These are phyloP conservation scores for Caradrina kadenii DNA, from an alignment of 2,888 invertebrate species.

Conservation along the genomic window DNA sequence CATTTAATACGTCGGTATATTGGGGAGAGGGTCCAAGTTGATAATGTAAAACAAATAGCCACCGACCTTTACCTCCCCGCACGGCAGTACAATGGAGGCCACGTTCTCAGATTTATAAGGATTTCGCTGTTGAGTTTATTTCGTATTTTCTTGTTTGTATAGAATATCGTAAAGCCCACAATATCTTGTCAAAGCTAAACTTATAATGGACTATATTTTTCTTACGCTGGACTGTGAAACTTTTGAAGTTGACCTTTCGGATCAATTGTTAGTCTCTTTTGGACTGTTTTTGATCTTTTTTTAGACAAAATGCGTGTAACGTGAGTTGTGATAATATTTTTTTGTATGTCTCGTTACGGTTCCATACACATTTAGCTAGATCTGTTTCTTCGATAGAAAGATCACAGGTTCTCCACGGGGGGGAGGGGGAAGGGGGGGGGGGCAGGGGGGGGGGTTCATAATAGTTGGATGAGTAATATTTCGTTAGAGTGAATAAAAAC, in stretches of 20 bases:
- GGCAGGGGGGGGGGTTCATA: too few species aligned
- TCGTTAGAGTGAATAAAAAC: too few species aligned
- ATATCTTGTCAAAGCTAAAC: conserved; percentile 4
- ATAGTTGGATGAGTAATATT: too few species aligned
- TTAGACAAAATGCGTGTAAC: too few species aligned
- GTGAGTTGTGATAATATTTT: too few species aligned
- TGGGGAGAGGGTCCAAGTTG: conserved; percentile 42
- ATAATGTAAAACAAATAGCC: conserved; percentile 64
- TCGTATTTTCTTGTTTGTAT: conserved; percentile 32
- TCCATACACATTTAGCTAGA: too few species aligned
- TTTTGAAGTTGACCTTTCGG: conserved; percentile 23
- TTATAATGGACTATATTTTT: conserved; percentile 19
- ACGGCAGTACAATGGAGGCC: conserved; percentile 38
- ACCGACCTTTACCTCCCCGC: conserved; percentile 30
- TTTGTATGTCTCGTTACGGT: too few species aligned
- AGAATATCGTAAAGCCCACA: conserved; percentile 23
- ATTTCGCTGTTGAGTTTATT: conserved; percentile 14
- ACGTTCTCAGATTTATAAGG: conserved; percentile 37
- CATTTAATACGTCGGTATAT: conserved; percentile 44
- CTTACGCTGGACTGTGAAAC: conserved; percentile 7
- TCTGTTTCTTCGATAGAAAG: too few species aligned
- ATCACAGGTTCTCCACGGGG: too few species aligned
- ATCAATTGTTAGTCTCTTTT: conserved; percentile 20
- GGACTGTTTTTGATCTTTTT: conserved; percentile 11
- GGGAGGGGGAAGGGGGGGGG: too few species aligned